Base-by-base conservation (phyloP, 2,888 invertebrate species). In the Sinopyrophorus schimmeli region DNA sequence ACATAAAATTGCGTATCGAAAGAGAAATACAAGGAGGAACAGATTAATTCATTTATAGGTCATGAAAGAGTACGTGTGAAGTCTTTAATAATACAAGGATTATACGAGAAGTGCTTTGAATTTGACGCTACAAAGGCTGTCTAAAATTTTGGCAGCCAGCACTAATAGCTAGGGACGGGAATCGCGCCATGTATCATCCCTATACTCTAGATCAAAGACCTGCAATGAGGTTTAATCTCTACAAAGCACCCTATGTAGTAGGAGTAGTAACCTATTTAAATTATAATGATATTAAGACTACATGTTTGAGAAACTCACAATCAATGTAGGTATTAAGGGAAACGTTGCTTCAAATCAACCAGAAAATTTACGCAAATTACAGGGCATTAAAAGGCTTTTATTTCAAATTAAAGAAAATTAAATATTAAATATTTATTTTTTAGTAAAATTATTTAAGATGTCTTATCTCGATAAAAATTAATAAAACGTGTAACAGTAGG, bases 141-240 rank as follows among this genome's bases (percentile, higher is more conserved):
- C 44, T 46, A 44, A 44, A 50, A 50, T 46, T 50, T 44, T 50
- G 44, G 50, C 40, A 28, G 34, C 40, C 43, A 30, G 37, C 44
- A 41, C 46, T 50, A 50, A 50, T 50, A 50, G 44, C 50, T 35
- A 46, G 35, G 28, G 40, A 44, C 50, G 43, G 26, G 20, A 15
- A 31, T 47, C 32, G 40, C 39, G 23, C 40, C 50, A 46, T 46
- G 44, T 50, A 50, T 50, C 50, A 50, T 50, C 50, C 50, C 26
- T 46, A 20, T 44, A 46, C 32, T 40, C 24, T 35, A 50, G 50
- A 50, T 50, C 50, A 50, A 50, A 50, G 50, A 50, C 44, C 38
- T 40, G 50, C 35, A 39, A 50, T 50, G 40, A 40, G 35, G 50
- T 44, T 50, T 50, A 50, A 50, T 50, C 50, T 50, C 50, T 39